phyloP scores from a whole-genome alignment of 2,113 vertebrate genomes.

The Columbina picui region DNA sequence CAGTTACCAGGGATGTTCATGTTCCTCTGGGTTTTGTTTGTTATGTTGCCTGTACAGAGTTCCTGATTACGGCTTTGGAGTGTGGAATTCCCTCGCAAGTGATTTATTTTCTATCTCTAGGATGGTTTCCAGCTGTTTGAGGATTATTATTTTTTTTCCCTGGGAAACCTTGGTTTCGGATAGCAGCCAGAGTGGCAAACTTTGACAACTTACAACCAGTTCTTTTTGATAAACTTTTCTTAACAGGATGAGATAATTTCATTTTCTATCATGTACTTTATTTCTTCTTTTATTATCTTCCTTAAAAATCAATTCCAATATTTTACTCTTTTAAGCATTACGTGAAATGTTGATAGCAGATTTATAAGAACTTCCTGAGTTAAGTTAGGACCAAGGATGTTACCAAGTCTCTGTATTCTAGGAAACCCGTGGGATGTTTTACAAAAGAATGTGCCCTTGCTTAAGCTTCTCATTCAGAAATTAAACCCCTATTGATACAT shows the following conservation, averaged over 20 bases:
- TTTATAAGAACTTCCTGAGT: not conserved
- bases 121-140: conserved; percentile 58
- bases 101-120: conserved; percentile 73
- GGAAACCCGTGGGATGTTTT: conserved; percentile 39
- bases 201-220: not conserved
- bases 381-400: conserved; percentile 9
- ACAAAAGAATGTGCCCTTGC: conserved; percentile 61
- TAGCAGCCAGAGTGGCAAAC: conserved; percentile 19
- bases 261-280: not conserved
- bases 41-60: conserved; percentile 63
- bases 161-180: conserved; percentile 32
- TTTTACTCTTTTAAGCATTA: not conserved
- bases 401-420: not conserved
- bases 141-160: not conserved
- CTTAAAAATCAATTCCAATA: not conserved
- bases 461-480: conserved; percentile 69
- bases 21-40: conserved; percentile 63
- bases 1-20: conserved; percentile 54
- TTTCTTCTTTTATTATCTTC: not conserved
- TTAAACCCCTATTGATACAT: conserved; percentile 56
- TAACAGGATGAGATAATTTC: not conserved
- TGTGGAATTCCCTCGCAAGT: conserved; percentile 49
- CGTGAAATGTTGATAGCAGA: not conserved
- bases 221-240: not conserved
- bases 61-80: conserved; percentile 47